Conservation (phyloP, 1,140 invertebrate species). For the Drosophila neocordata region DNA sequence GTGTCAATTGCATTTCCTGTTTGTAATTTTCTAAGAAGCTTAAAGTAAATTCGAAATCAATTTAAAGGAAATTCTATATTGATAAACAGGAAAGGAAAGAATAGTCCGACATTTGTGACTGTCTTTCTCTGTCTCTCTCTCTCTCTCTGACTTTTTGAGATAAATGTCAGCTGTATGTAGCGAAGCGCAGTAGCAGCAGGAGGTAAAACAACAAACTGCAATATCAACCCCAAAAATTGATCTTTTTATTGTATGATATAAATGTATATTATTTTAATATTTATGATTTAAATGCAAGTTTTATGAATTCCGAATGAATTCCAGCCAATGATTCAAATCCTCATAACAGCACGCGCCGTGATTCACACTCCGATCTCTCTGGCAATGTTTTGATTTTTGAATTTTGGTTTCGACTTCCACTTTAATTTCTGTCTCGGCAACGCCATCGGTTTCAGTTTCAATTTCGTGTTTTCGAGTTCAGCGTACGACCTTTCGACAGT, state of each 20-base stretch:
- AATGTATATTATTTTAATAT: constrained; percentile 66
- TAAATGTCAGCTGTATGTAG: too few relatives aligned
- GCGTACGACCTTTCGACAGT: constrained; percentile 72
- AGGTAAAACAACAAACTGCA: constrained; percentile 17
- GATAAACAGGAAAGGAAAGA: background rate
- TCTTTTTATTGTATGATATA: constrained; percentile 69
- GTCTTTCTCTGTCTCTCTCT: too few relatives aligned
- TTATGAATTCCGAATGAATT: constrained; percentile 44
- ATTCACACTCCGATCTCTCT: constrained; percentile 47
- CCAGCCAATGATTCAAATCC: constrained; percentile 43
- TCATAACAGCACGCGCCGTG: constrained; percentile 67
- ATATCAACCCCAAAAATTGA: constrained; percentile 39
- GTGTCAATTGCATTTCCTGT: background rate
- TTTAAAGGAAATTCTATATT: background rate
- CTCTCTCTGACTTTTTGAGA: constrained; percentile 23
- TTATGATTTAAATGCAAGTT: constrained; percentile 74
- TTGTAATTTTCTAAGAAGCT: background rate
- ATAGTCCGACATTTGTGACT: constrained; percentile 29
- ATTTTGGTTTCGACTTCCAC: constrained; percentile 10
- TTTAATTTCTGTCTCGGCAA: constrained; percentile 14
- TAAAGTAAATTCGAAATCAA: background rate
- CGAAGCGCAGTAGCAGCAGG: constrained; percentile 26
- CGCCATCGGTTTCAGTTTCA: constrained; percentile 15
- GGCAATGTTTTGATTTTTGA: constrained; percentile 17
- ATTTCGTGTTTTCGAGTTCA: constrained; percentile 54